Percentiles rank a stretch among this genome's conserved stretches.
phyloP scores from a whole-genome alignment of 2,888 invertebrate species.

The Dasysyrphus tricinctus region DNA sequence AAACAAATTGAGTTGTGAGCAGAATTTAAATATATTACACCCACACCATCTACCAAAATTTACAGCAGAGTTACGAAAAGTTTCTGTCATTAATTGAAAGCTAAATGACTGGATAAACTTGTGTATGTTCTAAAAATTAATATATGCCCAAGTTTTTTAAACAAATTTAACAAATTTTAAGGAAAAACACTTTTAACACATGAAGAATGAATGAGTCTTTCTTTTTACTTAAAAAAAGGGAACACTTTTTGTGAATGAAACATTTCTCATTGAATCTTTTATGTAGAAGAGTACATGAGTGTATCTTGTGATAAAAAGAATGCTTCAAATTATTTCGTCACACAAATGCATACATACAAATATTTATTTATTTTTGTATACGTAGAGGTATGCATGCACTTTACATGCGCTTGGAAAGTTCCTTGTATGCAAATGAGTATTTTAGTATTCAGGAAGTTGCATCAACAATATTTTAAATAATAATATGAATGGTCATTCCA shows the following conservation, averaged over 20 bases:
- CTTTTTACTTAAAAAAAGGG: too few species aligned
- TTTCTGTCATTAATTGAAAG: too few species aligned
- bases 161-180: too few species aligned
- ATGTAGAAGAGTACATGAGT: neutral
- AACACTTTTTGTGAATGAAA: neutral
- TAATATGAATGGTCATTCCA: constrained; percentile 10
- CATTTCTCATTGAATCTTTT: neutral
- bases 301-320: neutral
- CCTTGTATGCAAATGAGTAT: constrained; percentile 23
- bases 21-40: too few species aligned
- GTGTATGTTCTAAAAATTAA: too few species aligned
- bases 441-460: neutral
- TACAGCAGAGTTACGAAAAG: neutral
- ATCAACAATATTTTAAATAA: constrained; percentile 27
- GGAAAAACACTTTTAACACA: too few species aligned
- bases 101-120: too few species aligned
- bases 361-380: constrained; percentile 12
- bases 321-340: neutral
- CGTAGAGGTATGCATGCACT: neutral
- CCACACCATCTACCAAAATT: too few species aligned
- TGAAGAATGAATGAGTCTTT: too few species aligned
- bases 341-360: neutral
- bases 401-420: neutral
- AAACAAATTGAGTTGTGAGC: too few species aligned
- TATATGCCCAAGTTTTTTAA: too few species aligned